A percentile compares a stretch with the other conserved stretches of the same genome.
These are phyloP conservation scores for Pachyuromys duprasi DNA, from an alignment of 2,797 vertebrate genomes.

Conservation along the genomic window DNA sequence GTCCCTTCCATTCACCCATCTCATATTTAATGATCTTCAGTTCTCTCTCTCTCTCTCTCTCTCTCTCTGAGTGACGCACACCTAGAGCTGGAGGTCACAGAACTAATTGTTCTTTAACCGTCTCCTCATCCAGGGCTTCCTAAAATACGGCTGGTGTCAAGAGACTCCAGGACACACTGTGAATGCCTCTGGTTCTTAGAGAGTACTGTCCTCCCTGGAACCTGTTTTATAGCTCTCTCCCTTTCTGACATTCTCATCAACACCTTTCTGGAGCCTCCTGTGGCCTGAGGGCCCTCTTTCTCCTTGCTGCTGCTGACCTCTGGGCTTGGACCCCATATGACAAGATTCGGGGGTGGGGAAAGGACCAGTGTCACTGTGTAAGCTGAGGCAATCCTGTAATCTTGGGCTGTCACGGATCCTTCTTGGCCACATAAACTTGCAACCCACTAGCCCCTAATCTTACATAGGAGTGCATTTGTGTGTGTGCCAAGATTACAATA, in stretches of 20 bases:
- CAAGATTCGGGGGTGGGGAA: neutral
- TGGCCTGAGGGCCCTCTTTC: neutral
- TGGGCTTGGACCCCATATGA: neutral
- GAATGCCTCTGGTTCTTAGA: neutral
- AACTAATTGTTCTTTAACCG: slow-evolving; percentile 77
- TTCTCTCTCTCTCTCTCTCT: neutral
- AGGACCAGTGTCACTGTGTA: neutral
- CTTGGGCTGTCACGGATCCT: neutral
- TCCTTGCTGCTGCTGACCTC: neutral
- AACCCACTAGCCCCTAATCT: neutral
- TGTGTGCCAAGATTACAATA: neutral
- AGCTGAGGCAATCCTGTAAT: neutral
- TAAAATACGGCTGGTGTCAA: slow-evolving; percentile 33
- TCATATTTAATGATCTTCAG: too few species aligned
- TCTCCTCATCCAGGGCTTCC: slow-evolving; percentile 38
- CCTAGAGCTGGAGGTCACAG: slow-evolving; percentile 41
- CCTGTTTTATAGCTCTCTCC: neutral
- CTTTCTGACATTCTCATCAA: neutral
- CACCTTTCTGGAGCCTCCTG: neutral
- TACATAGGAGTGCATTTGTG: neutral
- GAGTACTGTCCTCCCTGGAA: neutral
- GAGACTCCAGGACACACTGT: neutral
- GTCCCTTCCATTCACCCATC: neutral
- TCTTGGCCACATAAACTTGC: neutral
- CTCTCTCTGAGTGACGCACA: neutral